Evolutionary conservation across 2,113 vertebrate species (phyloP), one percentile per base, ranked within the genome.

Genomic region (Bostrychus sinensis): DNA sequence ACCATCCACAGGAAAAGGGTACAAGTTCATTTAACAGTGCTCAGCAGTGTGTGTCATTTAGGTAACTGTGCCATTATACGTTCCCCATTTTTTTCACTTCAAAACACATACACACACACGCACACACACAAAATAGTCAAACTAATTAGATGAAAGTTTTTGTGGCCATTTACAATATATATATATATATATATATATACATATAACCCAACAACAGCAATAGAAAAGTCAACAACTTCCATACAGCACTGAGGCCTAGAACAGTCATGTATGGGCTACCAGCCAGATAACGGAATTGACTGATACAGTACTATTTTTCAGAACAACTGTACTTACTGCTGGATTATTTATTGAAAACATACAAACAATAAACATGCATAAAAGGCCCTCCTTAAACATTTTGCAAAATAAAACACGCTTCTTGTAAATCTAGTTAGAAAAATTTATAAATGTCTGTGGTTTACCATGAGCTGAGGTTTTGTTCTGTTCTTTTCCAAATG

Each of bases 401-500:
- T 43, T 56, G n/a, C 22, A 48, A 39, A 39, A 23, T 37, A 10
- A 75, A 78, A 72, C 46, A 70, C 25, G 12, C 11, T 80, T n/a
- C n/a, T n/a, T n/a, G n/a, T n/a, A 58, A 50, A 23, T 68, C 68
- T 67, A 70, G 45, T 55, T 46, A 78, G 54, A 88, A 66, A 32
- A 72, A 72, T 57, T 39, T 69, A 86, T 66, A 84, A 87, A 85
- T 80, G 66, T 62, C 58, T 77, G 72, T 48, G 66, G 68, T 85
- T 88, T 88, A 82, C 82, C 81, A 86, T 85, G 62, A 62, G 72
- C 60, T 78, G 82, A 66, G 76, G 54, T 62, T 85, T 63, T 83
- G 74, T 45, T 85, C 76, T 82, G 79, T 72, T 85, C 78, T 85
- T 83, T 79, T 78, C 80, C 81, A 80, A 53, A 69, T 77, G 72